These are phyloP conservation scores for Ptyas mucosa DNA, from an alignment of 2,113 vertebrate species.

Conservation along the genomic window DNA sequence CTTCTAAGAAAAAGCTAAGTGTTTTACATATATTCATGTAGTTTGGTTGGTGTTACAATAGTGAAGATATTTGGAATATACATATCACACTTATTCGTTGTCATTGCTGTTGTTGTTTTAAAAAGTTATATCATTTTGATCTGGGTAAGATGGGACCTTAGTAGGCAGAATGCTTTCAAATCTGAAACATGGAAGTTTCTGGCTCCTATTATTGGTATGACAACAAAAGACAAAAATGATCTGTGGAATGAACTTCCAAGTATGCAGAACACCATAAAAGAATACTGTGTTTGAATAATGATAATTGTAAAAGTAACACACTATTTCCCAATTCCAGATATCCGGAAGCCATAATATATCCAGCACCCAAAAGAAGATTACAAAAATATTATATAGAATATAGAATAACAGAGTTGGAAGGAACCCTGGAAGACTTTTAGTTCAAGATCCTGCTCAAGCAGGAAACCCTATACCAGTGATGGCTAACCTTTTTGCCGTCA, in stretches of 20 bases:
- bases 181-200: background rate
- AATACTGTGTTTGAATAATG: background rate
- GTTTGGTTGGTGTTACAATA: background rate
- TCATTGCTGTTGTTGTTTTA: background rate
- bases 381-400: background rate
- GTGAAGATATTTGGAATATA: background rate
- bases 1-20: background rate
- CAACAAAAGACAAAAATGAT: background rate
- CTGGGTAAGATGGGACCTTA: background rate
- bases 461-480: too few species aligned
- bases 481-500: too few species aligned
- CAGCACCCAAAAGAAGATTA: background rate
- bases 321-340: background rate
- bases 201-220: background rate
- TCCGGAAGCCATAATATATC: background rate
- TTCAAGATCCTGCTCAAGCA: too few species aligned
- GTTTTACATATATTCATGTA: background rate
- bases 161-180: background rate
- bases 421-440: too few species aligned
- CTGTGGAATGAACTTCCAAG: background rate
- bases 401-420: too few species aligned
- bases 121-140: background rate
- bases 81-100: background rate
- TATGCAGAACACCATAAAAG: background rate
- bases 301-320: background rate